Base-by-base conservation (phyloP, 2,888 invertebrate genomes). In the Theodoxus fluviatilis region DNA sequence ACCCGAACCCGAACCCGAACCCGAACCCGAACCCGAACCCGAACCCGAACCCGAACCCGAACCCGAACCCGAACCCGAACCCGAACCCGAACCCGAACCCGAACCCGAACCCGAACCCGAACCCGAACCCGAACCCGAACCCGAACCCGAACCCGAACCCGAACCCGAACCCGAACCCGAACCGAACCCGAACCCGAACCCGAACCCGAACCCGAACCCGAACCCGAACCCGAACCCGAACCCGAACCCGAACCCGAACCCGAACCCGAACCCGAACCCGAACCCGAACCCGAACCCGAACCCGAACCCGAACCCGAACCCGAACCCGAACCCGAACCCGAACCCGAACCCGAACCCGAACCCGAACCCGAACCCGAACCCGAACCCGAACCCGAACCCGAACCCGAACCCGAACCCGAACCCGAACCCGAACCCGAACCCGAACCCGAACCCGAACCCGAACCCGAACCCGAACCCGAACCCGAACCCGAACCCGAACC, bases 141-240 rank as follows among this genome's bases (percentile, higher is more conserved):
- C 52, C 52, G 3, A 52, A 52, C 52, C 52, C 52, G n/a, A 52
- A 52, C 52, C 52, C 52, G n/a, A 52, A 52, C 52, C 52, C 52
- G n/a, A 52, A 52, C 52, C 52, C 52, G n/a, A 52, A 52, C 52
- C 52, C 52, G n/a, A 52, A 52, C 52, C 52, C 52, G n/a, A 52
- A 52, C 52, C 52, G 25, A 52, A n/a, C 52, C 52, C 25, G 25
- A 52, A n/a, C 52, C 52, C 25, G 25, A 52, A n/a, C 52, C 52
- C 25, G 25, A 52, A n/a, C 52, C 52, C 25, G 25, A 52, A n/a
- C 52, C 52, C 25, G 25, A 52, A n/a, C 52, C 52, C 25, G 25
- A 52, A n/a, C 52, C 52, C 25, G 25, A 52, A n/a, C 52, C 52
- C 52, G 25, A 52, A n/a, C 52, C 52, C 25, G 25, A 52, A n/a